Conservation (phyloP, 1,140 invertebrate genomes). For the Hetaerina americana region DNA sequence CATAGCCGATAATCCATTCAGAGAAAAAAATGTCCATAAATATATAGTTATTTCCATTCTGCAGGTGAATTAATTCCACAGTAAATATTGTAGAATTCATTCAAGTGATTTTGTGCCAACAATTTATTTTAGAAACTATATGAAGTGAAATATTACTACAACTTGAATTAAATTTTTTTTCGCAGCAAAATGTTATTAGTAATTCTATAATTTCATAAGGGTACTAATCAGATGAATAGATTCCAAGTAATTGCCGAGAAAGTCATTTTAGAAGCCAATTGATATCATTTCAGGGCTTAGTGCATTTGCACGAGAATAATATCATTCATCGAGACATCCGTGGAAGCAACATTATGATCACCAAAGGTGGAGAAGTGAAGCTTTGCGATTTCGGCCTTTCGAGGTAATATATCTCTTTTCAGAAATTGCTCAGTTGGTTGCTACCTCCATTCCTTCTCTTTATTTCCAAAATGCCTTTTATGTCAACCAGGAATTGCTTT, state of each 20-base stretch:
- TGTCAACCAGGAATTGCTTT: too few relatives aligned
- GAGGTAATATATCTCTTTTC: conserved; percentile 36
- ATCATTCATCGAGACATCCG: conserved; percentile 78
- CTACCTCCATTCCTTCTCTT: too few relatives aligned
- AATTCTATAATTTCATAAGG: background rate
- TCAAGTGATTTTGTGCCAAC: too few relatives aligned
- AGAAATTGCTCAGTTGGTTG: too few relatives aligned
- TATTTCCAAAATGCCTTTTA: too few relatives aligned
- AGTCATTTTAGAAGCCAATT: conserved; percentile 6
- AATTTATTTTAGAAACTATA: too few relatives aligned
- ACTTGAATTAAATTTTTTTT: background rate
- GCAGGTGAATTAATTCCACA: too few relatives aligned
- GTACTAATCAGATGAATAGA: background rate
- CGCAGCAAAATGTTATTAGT: background rate
- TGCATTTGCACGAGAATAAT: conserved; percentile 70
- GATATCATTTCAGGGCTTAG: conserved; percentile 44
- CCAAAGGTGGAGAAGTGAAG: conserved; percentile 68
- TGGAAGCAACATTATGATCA: conserved; percentile 76
- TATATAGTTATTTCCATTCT: too few relatives aligned
- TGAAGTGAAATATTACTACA: background rate
- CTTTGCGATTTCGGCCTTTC: conserved; percentile 73
- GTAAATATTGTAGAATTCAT: too few relatives aligned
- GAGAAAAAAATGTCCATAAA: too few relatives aligned
- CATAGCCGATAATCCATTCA: too few relatives aligned
- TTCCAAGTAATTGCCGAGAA: background rate